Base-by-base conservation (phyloP, 2,888 invertebrate species). In the Lepetodrilus schrolli region DNA sequence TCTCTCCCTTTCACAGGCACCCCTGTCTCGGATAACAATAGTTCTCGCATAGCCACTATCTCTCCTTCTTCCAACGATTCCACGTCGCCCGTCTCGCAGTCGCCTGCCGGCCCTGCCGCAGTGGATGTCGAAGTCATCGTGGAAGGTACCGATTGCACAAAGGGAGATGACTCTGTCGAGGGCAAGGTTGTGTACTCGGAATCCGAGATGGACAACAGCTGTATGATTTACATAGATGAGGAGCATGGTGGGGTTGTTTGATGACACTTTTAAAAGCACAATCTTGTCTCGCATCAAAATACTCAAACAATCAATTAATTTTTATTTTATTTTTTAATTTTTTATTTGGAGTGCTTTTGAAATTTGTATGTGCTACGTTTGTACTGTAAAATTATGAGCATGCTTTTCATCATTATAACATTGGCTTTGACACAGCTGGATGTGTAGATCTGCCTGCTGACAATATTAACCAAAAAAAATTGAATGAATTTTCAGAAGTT, bases 161-260 rank as follows among this genome's bases (percentile, higher is more conserved):
- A 66, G 23, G 20, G n/a, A 17, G 34, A 17, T 4, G 47, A 37
- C 38, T 20, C 49, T 5, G 4, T 13, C n/a, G 66, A 47, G 23
- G 72, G 48, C 21, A 69, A 76, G 21, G 77, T 83, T 50, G 76
- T 83, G 68, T 84, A 83, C 66, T 69, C 72, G n/a, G 84, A 84
- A 68, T 49, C 70, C 7, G 83, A 82, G 66, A 75, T 72, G 30
- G 82, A 84, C 74, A 84, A 79, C 66, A 82, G 83, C 43, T 84
- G 84, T 78, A 78, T 83, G 21, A 72, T 81, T 1, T 68, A 75
- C 30, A 70, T 78, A 21, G 80, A 77, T 17, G 77, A 77, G 47
- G 78, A 58, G 23, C 37, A 73, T 7, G 65, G 36, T 0, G 70
- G 72, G 37, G 38, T 37, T 37, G 50, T 26, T n/a, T n/a, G n/a